Conservation (phyloP, 2,113 vertebrate species). For the Zosterops pallidus region DNA sequence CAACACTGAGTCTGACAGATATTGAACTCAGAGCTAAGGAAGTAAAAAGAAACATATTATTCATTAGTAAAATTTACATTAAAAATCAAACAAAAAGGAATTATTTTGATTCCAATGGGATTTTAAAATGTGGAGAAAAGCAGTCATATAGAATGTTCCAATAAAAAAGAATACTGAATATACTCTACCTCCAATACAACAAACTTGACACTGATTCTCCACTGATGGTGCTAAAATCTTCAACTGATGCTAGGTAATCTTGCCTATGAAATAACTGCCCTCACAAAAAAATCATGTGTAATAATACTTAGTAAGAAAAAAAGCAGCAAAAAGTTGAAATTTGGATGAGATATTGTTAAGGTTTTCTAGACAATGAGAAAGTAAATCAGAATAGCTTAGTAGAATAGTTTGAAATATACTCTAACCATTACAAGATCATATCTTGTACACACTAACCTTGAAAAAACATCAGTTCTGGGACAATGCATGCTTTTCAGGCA, state of each 20-base stretch:
- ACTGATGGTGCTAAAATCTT: background rate
- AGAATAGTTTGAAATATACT: background rate
- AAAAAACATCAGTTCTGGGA: background rate
- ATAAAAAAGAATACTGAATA: background rate
- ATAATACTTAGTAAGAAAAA: background rate
- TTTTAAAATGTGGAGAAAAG: background rate
- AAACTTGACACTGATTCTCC: background rate
- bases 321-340: background rate
- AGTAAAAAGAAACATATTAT: slow-evolving; percentile 34
- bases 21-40: slow-evolving; percentile 45
- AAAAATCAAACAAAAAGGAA: background rate
- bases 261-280: background rate
- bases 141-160: background rate
- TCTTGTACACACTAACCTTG: background rate
- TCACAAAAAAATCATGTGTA: background rate
- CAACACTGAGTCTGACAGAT: slow-evolving; percentile 16
- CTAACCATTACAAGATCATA: background rate
- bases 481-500: background rate
- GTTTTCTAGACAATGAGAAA: background rate
- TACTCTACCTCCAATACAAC: background rate
- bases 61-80: background rate
- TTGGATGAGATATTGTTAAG: background rate
- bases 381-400: background rate
- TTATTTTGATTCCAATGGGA: background rate
- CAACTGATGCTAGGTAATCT: background rate